phyloP scores from a whole-genome alignment of 1,140 invertebrate species.

The Scaptomyza hsui region DNA sequence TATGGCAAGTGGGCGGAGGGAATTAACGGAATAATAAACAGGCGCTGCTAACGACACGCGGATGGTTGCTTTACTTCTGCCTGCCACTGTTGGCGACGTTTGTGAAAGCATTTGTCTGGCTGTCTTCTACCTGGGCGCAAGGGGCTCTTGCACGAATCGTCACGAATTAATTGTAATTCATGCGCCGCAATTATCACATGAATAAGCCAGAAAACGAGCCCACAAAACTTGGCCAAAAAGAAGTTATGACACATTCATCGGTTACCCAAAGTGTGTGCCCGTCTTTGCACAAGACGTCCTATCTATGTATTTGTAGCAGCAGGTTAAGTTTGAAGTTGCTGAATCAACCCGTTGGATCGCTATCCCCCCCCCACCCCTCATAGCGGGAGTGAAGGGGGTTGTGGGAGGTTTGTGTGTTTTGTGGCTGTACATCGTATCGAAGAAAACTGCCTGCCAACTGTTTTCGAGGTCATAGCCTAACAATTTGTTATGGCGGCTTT shows the following conservation, averaged over 20 bases:
- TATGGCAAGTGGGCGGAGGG: conserved; percentile 35
- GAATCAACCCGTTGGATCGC: conserved; percentile 18
- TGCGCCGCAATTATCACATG: conserved; percentile 81
- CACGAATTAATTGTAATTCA: conserved; percentile 82
- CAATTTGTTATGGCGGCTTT: conserved; percentile 63
- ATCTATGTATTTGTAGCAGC: background rate
- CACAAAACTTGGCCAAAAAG: conserved; percentile 23
- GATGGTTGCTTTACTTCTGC: conserved; percentile 21
- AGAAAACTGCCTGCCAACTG: conserved; percentile 74
- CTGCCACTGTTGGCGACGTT: conserved; percentile 6
- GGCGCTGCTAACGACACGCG: conserved; percentile 80
- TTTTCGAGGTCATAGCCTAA: conserved; percentile 80
- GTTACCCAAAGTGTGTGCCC: background rate
- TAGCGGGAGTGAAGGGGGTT: background rate
- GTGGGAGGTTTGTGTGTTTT: background rate
- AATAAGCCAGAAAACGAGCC: conserved; percentile 38
- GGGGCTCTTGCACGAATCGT: conserved; percentile 68
- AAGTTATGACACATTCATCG: conserved; percentile 26
- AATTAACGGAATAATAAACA: conserved; percentile 82
- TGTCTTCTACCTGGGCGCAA: conserved; percentile 31
- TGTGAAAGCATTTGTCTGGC: conserved; percentile 16
- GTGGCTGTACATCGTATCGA: conserved; percentile 44
- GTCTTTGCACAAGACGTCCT: conserved; percentile 5
- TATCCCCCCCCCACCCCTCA: background rate
- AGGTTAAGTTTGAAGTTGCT: conserved; percentile 46